These are phyloP conservation scores for Bedellia somnulentella DNA, from an alignment of 2,888 invertebrate species.

Conservation along the genomic window DNA sequence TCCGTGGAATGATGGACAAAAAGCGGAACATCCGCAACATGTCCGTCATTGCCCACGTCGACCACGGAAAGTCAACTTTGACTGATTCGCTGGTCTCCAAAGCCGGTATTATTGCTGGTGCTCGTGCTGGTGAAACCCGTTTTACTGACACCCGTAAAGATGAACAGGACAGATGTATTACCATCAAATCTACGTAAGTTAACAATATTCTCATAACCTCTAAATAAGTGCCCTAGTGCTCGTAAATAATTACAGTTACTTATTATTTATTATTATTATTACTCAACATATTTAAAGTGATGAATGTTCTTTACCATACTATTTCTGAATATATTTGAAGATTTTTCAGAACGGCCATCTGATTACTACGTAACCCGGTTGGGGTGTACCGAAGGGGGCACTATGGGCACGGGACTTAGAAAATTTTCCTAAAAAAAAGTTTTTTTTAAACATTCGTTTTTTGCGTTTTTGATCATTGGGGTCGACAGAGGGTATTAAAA, in stretches of 20 bases:
- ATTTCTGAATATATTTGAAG: conserved; percentile 39
- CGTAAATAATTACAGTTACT: background rate
- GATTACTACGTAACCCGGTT: too few species aligned
- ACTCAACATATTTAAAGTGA: conserved; percentile 19
- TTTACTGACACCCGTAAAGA: conserved; percentile 99
- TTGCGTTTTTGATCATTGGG: too few species aligned
- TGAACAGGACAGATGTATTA: conserved; percentile 99
- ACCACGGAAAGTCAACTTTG: conserved; percentile 99
- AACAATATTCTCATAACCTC: conserved; percentile 3
- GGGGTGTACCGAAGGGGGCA: too few species aligned
- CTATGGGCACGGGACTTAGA: too few species aligned
- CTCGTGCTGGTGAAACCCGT: conserved; percentile 97
- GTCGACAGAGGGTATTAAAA: too few species aligned
- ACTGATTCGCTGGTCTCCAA: conserved; percentile 99
- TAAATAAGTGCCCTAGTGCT: background rate
- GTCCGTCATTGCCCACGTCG: conserved; percentile 99
- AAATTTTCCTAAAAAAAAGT: too few species aligned
- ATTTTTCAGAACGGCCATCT: conserved; percentile 63
- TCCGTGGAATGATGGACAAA: conserved; percentile 99
- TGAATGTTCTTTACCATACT: conserved; percentile 58
- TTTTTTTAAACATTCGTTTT: too few species aligned
- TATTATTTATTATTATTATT: background rate
- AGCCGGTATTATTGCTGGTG: conserved; percentile 98
- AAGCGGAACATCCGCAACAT: conserved; percentile 99
- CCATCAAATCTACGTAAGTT: conserved; percentile 99